Conservation (phyloP, 2,888 invertebrate genomes). For the Tricholauxania praeusta region DNA sequence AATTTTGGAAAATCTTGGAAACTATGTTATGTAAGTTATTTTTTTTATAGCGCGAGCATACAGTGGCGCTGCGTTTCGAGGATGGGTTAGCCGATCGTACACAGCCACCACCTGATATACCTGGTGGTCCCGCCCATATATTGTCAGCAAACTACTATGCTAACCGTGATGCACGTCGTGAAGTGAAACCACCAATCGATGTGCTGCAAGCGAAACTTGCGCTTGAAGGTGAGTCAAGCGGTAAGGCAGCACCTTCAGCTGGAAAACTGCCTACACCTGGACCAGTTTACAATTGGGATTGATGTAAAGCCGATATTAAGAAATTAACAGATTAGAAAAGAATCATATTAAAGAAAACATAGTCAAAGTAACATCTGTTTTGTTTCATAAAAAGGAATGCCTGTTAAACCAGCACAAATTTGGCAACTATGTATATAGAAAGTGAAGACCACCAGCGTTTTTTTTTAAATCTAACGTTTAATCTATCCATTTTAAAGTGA, state of each 20-base stretch:
- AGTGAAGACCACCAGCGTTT: no score
- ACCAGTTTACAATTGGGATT: constrained; percentile 72
- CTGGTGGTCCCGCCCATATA: constrained; percentile 84
- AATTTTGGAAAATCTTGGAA: background rate
- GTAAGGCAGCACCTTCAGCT: constrained; percentile 52
- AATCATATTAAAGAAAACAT: no score
- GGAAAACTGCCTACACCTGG: constrained; percentile 73
- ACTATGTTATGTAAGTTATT: constrained; percentile 56
- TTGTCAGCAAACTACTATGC: constrained; percentile 87
- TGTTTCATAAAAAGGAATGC: no score
- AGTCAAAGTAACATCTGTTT: no score
- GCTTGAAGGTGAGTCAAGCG: constrained; percentile 52
- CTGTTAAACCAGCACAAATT: no score
- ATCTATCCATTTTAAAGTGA: no score
- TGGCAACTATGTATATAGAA: no score
- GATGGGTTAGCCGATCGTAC: constrained; percentile 78
- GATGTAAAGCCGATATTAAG: constrained; percentile 41
- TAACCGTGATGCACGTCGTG: constrained; percentile 84
- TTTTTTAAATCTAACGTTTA: no score
- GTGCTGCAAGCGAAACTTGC: constrained; percentile 51
- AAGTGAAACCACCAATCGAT: constrained; percentile 70
- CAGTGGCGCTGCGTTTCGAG: constrained; percentile 76
- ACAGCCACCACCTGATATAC: constrained; percentile 84
- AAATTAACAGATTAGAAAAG: no score
- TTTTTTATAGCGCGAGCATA: constrained; percentile 72